phyloP scores from a whole-genome alignment of 2,113 vertebrate genomes.

The Microtus ochrogaster region DNA sequence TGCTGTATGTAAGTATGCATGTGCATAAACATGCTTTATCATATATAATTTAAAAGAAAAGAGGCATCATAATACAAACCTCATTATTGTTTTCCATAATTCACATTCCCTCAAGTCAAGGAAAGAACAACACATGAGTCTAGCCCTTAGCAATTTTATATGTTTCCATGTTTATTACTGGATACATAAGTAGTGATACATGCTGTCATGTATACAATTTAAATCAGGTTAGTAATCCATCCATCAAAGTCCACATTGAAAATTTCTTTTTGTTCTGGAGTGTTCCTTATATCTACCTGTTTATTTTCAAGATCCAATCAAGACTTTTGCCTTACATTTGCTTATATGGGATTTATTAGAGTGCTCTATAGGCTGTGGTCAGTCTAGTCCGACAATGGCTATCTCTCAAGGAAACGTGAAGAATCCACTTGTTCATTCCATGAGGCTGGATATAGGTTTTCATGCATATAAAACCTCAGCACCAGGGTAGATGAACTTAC shows the following conservation, averaged over 20 bases:
- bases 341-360: background rate
- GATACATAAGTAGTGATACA: background rate
- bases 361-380: background rate
- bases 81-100: background rate
- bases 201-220: background rate
- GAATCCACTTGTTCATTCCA: background rate
- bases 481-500: background rate
- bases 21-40: background rate
- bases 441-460: background rate
- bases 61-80: background rate
- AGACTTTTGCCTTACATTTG: background rate
- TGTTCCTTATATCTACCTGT: background rate
- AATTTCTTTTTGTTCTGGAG: background rate
- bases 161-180: background rate
- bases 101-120: background rate
- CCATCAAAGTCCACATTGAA: background rate
- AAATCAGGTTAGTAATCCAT: background rate
- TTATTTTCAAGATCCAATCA: constrained; percentile 12
- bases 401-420: background rate
- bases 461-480: background rate
- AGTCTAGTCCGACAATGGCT: background rate
- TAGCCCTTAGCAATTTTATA: background rate
- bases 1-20: background rate
- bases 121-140: background rate
- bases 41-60: constrained; percentile 21